Evolutionary conservation across 2,797 vertebrate species (phyloP).

Genomic region (Melanotaenia nigrans): DNA sequence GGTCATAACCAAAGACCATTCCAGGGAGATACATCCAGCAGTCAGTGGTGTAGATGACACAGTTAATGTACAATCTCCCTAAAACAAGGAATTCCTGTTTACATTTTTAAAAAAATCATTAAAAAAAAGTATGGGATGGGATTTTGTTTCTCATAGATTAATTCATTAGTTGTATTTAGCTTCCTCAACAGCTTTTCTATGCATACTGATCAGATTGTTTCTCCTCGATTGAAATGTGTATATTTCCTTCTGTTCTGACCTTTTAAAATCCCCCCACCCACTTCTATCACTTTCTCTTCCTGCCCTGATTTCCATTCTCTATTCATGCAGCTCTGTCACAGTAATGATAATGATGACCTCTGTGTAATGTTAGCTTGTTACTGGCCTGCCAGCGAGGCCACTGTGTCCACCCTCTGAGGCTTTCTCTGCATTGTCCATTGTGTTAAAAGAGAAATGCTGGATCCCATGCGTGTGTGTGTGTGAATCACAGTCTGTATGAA

Average conservation of each 20-base stretch:
- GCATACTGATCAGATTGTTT: background rate
- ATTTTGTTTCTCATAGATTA: background rate
- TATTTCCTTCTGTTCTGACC: conserved; percentile 35
- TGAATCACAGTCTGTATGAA: conserved; percentile 50
- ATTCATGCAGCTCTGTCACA: conserved; percentile 59
- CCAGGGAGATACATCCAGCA: too few species aligned
- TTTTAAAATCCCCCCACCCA: conserved; percentile 14
- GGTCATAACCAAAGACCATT: too few species aligned
- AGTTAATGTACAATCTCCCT: background rate
- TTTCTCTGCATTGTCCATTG: conserved; percentile 70
- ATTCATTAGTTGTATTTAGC: background rate
- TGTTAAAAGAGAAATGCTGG: conserved; percentile 50
- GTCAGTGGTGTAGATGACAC: background rate
- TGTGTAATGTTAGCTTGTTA: conserved; percentile 69
- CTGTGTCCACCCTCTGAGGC: conserved; percentile 64
- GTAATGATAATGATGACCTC: conserved; percentile 72
- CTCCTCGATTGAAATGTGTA: background rate
- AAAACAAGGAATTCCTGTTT: background rate
- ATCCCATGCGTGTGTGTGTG: conserved; percentile 26
- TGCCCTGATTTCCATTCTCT: conserved; percentile 50
- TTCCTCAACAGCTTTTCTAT: background rate
- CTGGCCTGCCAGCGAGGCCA: conserved; percentile 67
- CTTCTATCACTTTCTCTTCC: conserved; percentile 41
- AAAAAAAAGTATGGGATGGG: background rate
- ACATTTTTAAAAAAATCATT: background rate